Evolutionary conservation across 2,797 vertebrate species (phyloP).

Genomic region (Tapirus indicus): DNA sequence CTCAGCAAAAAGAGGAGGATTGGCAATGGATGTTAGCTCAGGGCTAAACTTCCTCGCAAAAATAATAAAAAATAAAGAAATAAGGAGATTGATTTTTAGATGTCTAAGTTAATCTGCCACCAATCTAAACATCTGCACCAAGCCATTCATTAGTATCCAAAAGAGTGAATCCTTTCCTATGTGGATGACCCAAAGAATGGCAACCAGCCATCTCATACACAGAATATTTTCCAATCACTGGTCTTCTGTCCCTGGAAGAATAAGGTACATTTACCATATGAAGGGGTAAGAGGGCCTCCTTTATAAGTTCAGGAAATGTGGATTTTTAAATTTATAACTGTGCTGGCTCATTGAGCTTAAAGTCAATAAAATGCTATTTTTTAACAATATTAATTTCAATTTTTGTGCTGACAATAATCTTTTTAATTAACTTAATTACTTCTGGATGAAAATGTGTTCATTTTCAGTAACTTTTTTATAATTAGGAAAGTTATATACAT

Average conservation of each 20-base stretch:
- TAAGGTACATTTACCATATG: neutral
- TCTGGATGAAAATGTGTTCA: conserved; percentile 70
- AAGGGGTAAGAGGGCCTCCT: conserved; percentile 36
- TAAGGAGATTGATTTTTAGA: neutral
- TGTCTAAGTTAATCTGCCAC: neutral
- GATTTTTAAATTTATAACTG: conserved; percentile 60
- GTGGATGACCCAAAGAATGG: neutral
- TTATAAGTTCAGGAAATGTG: neutral
- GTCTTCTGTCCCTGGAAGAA: conserved; percentile 32
- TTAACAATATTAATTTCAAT: conserved; percentile 75
- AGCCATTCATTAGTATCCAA: neutral
- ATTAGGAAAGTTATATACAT: conserved; percentile 44
- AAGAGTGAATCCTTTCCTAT: neutral
- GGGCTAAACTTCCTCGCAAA: too few relatives aligned
- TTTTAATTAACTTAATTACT: conserved; percentile 79
- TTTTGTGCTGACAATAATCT: conserved; percentile 72
- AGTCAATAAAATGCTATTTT: conserved; percentile 71
- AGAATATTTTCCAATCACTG: conserved; percentile 26
- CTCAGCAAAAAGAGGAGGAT: too few relatives aligned
- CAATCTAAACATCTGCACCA: neutral
- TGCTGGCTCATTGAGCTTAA: conserved; percentile 54
- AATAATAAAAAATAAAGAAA: neutral
- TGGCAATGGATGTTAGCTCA: too few relatives aligned
- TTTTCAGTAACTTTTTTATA: conserved; percentile 73
- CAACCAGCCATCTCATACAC: neutral